A percentile compares a stretch with the other conserved stretches of the same genome.
These are phyloP conservation scores for Rallus crepitans DNA, from an alignment of 2,797 vertebrate genomes.

Conservation along the genomic window DNA sequence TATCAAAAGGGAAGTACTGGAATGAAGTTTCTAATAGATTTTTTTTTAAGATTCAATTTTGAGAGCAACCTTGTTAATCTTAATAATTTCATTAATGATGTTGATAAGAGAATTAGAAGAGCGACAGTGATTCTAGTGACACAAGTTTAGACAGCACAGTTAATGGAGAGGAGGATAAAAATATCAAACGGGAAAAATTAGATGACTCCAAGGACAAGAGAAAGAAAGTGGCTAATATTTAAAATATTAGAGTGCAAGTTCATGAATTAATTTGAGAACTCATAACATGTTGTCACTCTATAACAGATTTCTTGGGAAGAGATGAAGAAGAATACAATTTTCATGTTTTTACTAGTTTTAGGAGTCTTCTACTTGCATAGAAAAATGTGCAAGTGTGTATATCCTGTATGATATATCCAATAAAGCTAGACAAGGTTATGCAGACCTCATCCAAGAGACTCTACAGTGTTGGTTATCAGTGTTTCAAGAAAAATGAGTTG, in stretches of 20 bases:
- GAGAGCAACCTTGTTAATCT: not conserved
- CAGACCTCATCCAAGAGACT: not conserved
- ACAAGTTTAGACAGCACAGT: not conserved
- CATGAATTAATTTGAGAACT: not conserved
- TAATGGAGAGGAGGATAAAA: constrained; percentile 4
- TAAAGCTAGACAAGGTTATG: not conserved
- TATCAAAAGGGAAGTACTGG: not conserved
- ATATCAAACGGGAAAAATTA: constrained; percentile 17
- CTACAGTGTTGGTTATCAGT: not conserved
- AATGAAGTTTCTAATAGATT: constrained; percentile 6
- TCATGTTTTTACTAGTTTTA: not conserved
- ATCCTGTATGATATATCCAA: not conserved
- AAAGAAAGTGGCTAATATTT: constrained; percentile 32
- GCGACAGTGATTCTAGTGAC: not conserved
- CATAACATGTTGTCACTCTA: not conserved
- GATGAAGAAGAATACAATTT: not conserved
- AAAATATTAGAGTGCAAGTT: not conserved
- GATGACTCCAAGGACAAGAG: not conserved
- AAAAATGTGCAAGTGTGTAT: not conserved
- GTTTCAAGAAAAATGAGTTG: not conserved
- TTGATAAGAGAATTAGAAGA: constrained; percentile 35
- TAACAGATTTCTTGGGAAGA: not conserved
- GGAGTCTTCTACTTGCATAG: not conserved
- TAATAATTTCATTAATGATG: constrained; percentile 25
- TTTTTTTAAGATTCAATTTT: constrained; percentile 1